phyloP scores from a whole-genome alignment of 2,888 invertebrate genomes.

The Agrochola macilenta region DNA sequence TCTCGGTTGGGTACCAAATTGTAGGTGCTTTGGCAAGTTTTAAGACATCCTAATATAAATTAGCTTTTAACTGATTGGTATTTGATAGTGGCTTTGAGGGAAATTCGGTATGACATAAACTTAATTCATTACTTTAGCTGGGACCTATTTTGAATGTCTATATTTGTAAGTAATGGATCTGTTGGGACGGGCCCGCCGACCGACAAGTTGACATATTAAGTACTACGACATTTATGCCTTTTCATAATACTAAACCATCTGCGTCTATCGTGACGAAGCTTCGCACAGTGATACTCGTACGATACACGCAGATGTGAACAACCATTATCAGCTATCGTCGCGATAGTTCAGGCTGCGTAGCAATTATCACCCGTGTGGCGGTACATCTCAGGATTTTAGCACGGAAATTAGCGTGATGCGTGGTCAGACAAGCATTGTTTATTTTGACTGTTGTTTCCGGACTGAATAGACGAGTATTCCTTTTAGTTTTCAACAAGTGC shows the following conservation, averaged over 20 bases:
- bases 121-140: background rate
- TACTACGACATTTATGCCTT: background rate
- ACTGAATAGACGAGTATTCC: no score
- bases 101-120: background rate
- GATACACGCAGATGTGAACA: no score
- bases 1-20: conserved; percentile 32
- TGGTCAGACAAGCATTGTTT: no score
- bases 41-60: background rate
- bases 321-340: no score
- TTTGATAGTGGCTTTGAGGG: background rate
- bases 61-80: conserved; percentile 1
- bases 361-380: no score
- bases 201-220: background rate
- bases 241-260: background rate
- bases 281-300: no score
- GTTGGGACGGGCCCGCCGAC: background rate
- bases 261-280: no score
- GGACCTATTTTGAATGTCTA: background rate
- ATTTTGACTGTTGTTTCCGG: no score
- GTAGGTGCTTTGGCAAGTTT: conserved; percentile 1
- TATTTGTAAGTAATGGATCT: background rate
- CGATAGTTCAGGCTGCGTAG: no score
- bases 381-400: no score
- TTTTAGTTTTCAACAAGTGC: no score
- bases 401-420: no score